Percentiles rank a stretch among this genome's conserved stretches.
Evolutionary conservation across 2,113 vertebrate genomes (phyloP).

Genomic region (Laticauda laticaudata): DNA sequence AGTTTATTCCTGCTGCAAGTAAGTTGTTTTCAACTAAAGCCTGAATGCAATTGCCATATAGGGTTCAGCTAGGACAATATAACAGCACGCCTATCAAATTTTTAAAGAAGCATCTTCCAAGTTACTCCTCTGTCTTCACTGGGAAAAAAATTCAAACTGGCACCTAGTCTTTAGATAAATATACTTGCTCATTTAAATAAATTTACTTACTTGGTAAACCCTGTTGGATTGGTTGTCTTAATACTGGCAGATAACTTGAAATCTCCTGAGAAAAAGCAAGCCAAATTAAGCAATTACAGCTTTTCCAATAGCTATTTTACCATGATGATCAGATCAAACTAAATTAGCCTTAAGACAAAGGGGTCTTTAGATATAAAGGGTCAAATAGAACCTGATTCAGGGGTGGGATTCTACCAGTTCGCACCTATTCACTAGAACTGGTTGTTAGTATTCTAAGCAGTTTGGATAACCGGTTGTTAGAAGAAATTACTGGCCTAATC

Average conservation of each 20-base stretch:
- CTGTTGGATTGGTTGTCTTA: background rate
- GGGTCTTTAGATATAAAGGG: background rate
- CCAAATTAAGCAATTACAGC: background rate
- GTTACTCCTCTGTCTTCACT: background rate
- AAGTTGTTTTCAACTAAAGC: background rate
- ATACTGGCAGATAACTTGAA: background rate
- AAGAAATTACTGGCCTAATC: too few relatives aligned
- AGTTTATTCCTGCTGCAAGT: background rate
- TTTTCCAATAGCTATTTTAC: background rate
- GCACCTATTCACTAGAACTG: too few relatives aligned
- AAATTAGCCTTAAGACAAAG: background rate
- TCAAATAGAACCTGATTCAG: background rate
- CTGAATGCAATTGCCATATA: background rate
- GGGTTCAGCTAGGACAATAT: background rate
- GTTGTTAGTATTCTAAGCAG: too few relatives aligned
- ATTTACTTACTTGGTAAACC: background rate
- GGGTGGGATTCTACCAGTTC: too few relatives aligned
- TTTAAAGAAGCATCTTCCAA: background rate
- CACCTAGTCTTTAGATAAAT: background rate
- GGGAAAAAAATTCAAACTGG: background rate
- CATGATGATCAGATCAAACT: background rate
- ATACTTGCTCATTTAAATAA: background rate
- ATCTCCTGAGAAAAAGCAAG: background rate
- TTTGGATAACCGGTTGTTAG: too few relatives aligned
- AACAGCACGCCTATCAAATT: background rate